Evolutionary conservation across 2,113 vertebrate species (phyloP).

Genomic region (Gymnogyps californianus): DNA sequence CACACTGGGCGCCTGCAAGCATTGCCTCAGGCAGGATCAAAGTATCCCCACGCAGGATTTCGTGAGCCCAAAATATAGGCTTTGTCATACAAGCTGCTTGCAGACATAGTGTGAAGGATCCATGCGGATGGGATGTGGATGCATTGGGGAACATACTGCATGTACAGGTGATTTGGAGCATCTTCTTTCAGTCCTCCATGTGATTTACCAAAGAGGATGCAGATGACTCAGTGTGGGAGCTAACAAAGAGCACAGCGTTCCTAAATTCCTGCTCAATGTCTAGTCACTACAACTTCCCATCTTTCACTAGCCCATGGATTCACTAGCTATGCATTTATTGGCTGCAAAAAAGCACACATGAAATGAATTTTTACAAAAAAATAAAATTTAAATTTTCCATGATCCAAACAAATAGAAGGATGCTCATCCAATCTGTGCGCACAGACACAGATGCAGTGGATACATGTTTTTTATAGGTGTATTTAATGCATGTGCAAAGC

Average conservation of each 20-base stretch:
- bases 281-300: background rate
- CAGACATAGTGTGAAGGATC: background rate
- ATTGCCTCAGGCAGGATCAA: background rate
- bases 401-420: background rate
- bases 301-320: background rate
- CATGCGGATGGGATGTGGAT: background rate
- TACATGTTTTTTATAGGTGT: background rate
- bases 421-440: background rate
- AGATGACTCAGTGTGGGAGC: background rate
- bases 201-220: background rate
- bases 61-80: background rate
- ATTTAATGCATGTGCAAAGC: background rate
- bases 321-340: background rate
- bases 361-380: background rate
- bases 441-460: background rate
- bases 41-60: fast-evolving
- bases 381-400: background rate
- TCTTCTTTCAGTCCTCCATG: background rate
- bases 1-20: background rate
- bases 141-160: background rate
- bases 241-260: background rate
- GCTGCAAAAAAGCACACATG: background rate
- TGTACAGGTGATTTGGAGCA: background rate
- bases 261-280: background rate
- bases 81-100: background rate